A percentile compares a stretch with the other conserved stretches of the same genome.
Conservation (phyloP, 2,888 invertebrate genomes). For the Hemithea aestivaria region DNA sequence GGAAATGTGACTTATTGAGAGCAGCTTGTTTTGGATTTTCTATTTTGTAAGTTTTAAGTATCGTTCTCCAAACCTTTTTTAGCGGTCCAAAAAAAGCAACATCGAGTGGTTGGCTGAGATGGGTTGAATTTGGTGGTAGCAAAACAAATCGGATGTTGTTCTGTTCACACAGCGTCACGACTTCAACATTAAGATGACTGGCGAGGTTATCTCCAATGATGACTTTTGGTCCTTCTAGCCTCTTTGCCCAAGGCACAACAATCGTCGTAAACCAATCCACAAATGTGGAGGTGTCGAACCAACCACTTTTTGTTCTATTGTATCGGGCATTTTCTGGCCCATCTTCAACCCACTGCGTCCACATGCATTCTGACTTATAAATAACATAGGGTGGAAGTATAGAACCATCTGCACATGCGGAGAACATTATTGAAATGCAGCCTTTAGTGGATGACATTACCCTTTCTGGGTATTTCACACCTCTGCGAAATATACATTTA, state of each 20-base stretch:
- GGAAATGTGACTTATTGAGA: slow-evolving; percentile 8
- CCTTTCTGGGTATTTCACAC: slow-evolving; percentile 26
- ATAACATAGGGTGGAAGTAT: slow-evolving; percentile 23
- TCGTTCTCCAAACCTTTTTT: slow-evolving; percentile 22
- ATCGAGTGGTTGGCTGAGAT: slow-evolving; percentile 25
- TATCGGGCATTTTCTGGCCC: slow-evolving; percentile 21
- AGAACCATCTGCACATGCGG: slow-evolving; percentile 20
- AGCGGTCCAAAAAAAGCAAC: slow-evolving; percentile 25
- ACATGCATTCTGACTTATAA: slow-evolving; percentile 25
- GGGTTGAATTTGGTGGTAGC: slow-evolving; percentile 23
- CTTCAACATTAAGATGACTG: slow-evolving; percentile 16
- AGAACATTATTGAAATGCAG: slow-evolving; percentile 24
- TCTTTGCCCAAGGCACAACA: slow-evolving; percentile 17
- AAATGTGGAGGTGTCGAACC: slow-evolving; percentile 25
- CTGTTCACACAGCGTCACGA: slow-evolving; percentile 15
- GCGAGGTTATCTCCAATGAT: slow-evolving; percentile 25
- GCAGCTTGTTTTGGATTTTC: slow-evolving; percentile 2
- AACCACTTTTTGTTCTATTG: slow-evolving; percentile 25
- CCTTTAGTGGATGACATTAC: slow-evolving; percentile 21
- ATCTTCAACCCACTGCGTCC: slow-evolving; percentile 19
- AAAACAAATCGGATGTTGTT: slow-evolving; percentile 23
- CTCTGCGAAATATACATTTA: slow-evolving; percentile 21
- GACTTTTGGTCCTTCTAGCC: slow-evolving; percentile 12
- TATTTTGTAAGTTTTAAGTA: slow-evolving; percentile 16
- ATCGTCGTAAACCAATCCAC: slow-evolving; percentile 23